Evolutionary conservation across 2,113 vertebrate species (phyloP), one percentile per base, ranked within the genome.

Genomic region (Phyllopteryx taeniolatus): DNA sequence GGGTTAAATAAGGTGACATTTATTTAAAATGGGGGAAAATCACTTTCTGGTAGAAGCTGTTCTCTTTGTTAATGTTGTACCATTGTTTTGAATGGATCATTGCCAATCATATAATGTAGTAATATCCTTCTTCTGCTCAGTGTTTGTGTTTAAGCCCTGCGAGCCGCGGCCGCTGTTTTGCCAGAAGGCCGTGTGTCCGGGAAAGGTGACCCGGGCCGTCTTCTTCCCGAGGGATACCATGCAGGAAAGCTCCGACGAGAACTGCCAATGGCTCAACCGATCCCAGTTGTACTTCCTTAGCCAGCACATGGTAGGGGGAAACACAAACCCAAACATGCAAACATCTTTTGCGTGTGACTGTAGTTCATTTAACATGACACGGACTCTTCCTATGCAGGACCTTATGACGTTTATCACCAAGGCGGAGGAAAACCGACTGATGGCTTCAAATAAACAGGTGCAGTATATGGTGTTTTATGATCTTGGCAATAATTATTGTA

Each of bases 121-220:
- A 2, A 8, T 61, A 17, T 35, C 31, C 42, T 64, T 8, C 90
- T 79, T 79, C 27, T 67, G 35, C 86, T 43, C 88, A 98, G 97
- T 99, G 89, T 98, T 97, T 86, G 93, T 99, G 68, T 99, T 99
- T 83, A 96, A 94, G 78, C 96, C 97, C 79, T 94, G 85, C 14
- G 94, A 98, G 84, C 94, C 96, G 4, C 87, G 89, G 57, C 96
- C 97, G 0, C 13, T 95, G 75, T 98, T 94, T 80, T 92, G 95
- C 89, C 95, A 94, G 8, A 95, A 93, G 81, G 93, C 92, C 20
- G 80, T 98, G 82, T 96, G 93, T 76, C 88, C 86, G 4, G 94
- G 93, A 64, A 90, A 74, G 72, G 94, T 98, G 66, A 90, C 83
- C 8, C 94, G 89, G 8, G 96, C 96, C 19, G 85, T 95, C 70